A percentile compares a stretch with the other conserved stretches of the same genome.
phyloP scores from a whole-genome alignment of 1,140 invertebrate species.

The Drosophila kohkoa region DNA sequence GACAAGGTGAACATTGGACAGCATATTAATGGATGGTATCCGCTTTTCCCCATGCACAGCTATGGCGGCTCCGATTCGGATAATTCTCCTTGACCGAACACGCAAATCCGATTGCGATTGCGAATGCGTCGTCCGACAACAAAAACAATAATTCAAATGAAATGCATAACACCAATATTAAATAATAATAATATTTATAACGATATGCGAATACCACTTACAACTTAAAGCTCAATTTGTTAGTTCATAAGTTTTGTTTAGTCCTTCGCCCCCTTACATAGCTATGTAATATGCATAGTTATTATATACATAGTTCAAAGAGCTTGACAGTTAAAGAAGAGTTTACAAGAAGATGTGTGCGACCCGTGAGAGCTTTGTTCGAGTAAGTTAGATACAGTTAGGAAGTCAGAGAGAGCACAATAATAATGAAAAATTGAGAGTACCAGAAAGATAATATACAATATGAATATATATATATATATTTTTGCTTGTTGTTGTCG shows the following conservation, averaged over 20 bases:
- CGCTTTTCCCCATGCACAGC: slow-evolving; percentile 92
- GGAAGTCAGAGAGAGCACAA: slow-evolving; percentile 62
- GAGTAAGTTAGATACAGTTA: slow-evolving; percentile 52
- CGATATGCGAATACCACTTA: slow-evolving; percentile 52
- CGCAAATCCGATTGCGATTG: slow-evolving; percentile 25
- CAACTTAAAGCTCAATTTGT: slow-evolving; percentile 77
- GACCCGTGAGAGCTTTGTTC: slow-evolving; percentile 67
- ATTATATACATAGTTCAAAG: slow-evolving; percentile 61
- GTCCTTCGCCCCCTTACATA: neutral
- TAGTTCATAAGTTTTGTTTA: slow-evolving; percentile 64
- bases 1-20: slow-evolving; percentile 92
- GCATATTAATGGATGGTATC: slow-evolving; percentile 94
- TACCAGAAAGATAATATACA: slow-evolving; percentile 53
- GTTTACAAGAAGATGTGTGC: slow-evolving; percentile 46
- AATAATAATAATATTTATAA: slow-evolving; percentile 24
- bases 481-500: slow-evolving; percentile 68
- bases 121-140: slow-evolving; percentile 25
- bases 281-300: no score
- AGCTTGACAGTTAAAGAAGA: slow-evolving; percentile 44
- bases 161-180: slow-evolving; percentile 51
- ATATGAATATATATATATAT: slow-evolving; percentile 45
- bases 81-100: slow-evolving; percentile 89
- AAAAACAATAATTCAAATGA: slow-evolving; percentile 50
- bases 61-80: slow-evolving; percentile 88
- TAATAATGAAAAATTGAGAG: slow-evolving; percentile 61